phyloP scores from a whole-genome alignment of 1,140 invertebrate genomes.

The Eriocheir sinensis region DNA sequence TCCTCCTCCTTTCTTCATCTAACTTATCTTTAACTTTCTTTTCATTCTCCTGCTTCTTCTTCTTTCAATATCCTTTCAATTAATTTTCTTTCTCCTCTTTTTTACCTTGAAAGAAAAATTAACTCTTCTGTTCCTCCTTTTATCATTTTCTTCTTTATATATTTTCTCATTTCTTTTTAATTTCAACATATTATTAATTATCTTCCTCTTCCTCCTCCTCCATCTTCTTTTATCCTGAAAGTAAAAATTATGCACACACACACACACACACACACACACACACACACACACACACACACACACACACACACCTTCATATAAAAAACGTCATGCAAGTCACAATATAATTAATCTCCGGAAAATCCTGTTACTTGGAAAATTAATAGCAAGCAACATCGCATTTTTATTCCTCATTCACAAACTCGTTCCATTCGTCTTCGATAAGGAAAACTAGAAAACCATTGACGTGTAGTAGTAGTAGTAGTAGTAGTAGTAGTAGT shows the following conservation, averaged over 20 bases:
- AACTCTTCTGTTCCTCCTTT: background rate
- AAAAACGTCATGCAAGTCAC: background rate
- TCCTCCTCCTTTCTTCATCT: background rate
- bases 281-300: background rate
- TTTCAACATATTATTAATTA: background rate
- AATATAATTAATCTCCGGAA: background rate
- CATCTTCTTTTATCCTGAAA: background rate
- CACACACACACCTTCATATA: background rate
- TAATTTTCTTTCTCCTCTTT: background rate
- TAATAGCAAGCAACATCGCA: background rate
- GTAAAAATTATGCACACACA: background rate
- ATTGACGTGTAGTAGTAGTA: conserved; percentile 25
- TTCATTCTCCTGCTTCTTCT: background rate
- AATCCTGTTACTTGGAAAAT: background rate
- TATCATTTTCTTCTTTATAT: background rate
- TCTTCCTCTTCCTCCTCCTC: background rate
- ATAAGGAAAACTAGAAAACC: background rate
- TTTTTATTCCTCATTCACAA: background rate
- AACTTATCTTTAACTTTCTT: background rate
- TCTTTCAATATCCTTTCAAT: background rate
- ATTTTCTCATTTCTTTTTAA: background rate
- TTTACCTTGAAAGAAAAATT: background rate
- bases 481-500: conserved; percentile 16
- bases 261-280: conserved; percentile 14
- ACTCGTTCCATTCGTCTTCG: background rate